phyloP scores from a whole-genome alignment of 1,140 invertebrate genomes.

The Dendrolimus punctatus region DNA sequence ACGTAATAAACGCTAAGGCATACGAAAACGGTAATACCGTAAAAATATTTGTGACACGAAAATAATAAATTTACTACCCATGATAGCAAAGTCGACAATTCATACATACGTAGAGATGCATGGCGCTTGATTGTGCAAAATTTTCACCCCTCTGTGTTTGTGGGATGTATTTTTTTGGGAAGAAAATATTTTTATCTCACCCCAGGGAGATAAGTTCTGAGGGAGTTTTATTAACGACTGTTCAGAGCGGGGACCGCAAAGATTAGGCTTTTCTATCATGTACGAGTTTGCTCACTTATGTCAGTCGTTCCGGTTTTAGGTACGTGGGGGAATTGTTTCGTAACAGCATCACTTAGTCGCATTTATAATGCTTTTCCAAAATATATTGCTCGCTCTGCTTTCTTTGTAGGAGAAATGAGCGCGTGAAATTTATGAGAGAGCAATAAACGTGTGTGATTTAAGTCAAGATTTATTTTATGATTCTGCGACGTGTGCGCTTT shows the following conservation, averaged over 20 bases:
- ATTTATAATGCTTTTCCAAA: not conserved
- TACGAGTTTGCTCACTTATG: conserved; percentile 25
- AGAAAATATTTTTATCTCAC: conserved; percentile 47
- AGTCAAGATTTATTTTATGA: too few relatives aligned
- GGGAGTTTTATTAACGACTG: conserved; percentile 54
- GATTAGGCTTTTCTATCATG: conserved; percentile 39
- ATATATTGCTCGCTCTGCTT: too few relatives aligned
- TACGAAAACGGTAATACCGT: too few relatives aligned
- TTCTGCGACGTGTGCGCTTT: too few relatives aligned
- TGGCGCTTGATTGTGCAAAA: conserved; percentile 14
- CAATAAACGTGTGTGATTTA: too few relatives aligned
- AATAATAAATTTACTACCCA: conserved; percentile 2
- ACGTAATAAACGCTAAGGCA: too few relatives aligned
- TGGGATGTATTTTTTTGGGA: conserved; percentile 23
- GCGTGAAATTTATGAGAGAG: too few relatives aligned
- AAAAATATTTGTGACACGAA: not conserved
- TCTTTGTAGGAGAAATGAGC: too few relatives aligned
- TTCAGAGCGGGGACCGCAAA: conserved; percentile 28
- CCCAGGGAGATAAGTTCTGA: conserved; percentile 38
- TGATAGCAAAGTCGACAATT: not conserved
- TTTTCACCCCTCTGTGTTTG: conserved; percentile 22
- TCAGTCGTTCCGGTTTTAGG: conserved; percentile 10
- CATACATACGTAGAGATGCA: conserved; percentile 1
- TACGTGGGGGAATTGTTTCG: conserved; percentile 5
- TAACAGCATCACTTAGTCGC: conserved; percentile 7